Evolutionary conservation across 2,113 vertebrate species (phyloP).

Genomic region (Paraplagusia blochii): DNA sequence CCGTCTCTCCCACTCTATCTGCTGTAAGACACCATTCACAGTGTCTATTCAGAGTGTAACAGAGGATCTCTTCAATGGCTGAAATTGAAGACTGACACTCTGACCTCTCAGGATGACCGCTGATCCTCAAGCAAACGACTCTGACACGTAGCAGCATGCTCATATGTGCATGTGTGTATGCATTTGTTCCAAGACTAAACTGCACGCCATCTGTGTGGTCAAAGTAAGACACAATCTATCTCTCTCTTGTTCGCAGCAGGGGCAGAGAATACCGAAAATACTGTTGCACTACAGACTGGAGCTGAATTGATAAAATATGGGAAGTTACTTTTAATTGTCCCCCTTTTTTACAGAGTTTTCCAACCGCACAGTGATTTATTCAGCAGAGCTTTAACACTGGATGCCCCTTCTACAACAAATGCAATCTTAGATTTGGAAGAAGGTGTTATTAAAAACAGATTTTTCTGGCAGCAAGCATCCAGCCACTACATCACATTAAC

Average conservation of each 20-base stretch:
- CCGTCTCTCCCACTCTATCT: conserved; percentile 10
- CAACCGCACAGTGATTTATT: too few relatives aligned
- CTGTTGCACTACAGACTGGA: too few relatives aligned
- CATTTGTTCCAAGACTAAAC: conserved; percentile 10
- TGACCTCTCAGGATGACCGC: conserved; percentile 56
- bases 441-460: too few relatives aligned
- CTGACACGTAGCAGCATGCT: conserved; percentile 57
- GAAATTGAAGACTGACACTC: conserved; percentile 59
- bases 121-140: conserved; percentile 40
- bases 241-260: not conserved
- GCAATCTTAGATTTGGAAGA: too few relatives aligned
- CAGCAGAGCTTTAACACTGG: too few relatives aligned
- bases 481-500: too few relatives aligned
- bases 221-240: not conserved
- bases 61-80: conserved; percentile 54
- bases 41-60: conserved; percentile 52
- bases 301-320: too few relatives aligned
- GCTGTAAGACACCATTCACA: conserved; percentile 25
- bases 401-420: too few relatives aligned
- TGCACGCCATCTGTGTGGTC: conserved; percentile 5
- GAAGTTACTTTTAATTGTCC: too few relatives aligned
- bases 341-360: too few relatives aligned
- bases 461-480: too few relatives aligned
- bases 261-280: too few relatives aligned
- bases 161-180: conserved; percentile 6